Base-by-base conservation (phyloP, 2,888 invertebrate species). In the Esperia sulphurella region DNA sequence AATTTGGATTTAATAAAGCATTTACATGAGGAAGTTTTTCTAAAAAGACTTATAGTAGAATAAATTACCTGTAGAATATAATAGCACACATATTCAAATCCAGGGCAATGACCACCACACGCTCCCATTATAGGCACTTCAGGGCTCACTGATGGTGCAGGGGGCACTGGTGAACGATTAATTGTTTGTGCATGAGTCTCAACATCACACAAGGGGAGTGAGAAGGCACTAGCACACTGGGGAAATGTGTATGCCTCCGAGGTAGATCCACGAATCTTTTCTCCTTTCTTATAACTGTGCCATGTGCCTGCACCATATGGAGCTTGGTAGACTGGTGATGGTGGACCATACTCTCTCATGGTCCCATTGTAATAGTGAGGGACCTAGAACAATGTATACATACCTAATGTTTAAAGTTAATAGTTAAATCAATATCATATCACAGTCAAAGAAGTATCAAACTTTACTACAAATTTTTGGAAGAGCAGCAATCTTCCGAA, bases 11-110 rank as follows among this genome's bases (percentile, higher is more conserved):
- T n/a, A n/a, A n/a, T n/a, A n/a, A n/a, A 9, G 31, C 31, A 9
- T 9, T 31, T 31, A 5, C 31, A 31, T 9, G 8, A 10, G 31
- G 3, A 8, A 31, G 8, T 31, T 31, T 4, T 31, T 8, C 10
- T 2, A 31, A 31, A 31, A 7, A 7, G 9, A 2, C 31, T 9
- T 31, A 8, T 8, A 8, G 10, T 9, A 31, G 8, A 31, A 31
- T 31, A 31, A 3, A 31, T 62, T 67, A 93, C 93, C 90, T 93
- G 93, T 65, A 93, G 84, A 66, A 93, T 92, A 75, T 93, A 93
- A 77, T 93, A 93, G 81, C 93, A 93, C 61, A 93, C 92, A 85
- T 93, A 93, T 86, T 93, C 93, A 83, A 92, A 92, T 55, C 92
- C 92, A 55, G 92, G 92, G 58, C 93, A 93, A 68, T 92, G 93